These are phyloP conservation scores for Ceratosolen fusciceps DNA, from an alignment of 1,140 invertebrate genomes.

Conservation along the genomic window DNA sequence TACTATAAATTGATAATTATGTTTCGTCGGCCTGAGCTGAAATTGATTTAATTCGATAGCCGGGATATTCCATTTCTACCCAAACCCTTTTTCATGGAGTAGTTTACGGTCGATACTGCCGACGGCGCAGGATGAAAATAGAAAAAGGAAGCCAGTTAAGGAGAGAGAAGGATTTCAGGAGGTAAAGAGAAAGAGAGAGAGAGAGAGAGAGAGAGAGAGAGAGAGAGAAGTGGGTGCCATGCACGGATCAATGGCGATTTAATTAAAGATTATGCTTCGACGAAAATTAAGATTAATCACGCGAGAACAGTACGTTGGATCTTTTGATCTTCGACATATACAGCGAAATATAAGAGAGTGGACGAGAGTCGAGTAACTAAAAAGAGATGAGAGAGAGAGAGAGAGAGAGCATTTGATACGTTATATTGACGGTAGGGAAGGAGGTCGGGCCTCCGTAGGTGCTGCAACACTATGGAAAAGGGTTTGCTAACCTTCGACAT, in stretches of 20 bases:
- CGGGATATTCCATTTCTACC: neutral
- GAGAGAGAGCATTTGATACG: too few relatives aligned
- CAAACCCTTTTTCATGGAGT: conserved; percentile 9
- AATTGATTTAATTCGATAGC: conserved; percentile 59
- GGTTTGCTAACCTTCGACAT: conserved; percentile 7
- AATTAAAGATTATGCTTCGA: conserved; percentile 67
- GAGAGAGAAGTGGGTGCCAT: conserved; percentile 12
- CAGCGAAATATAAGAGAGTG: neutral
- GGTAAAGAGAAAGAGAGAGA: conserved; percentile 8
- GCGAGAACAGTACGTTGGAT: conserved; percentile 35
- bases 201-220: neutral
- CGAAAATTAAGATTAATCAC: conserved; percentile 68
- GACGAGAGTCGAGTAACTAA: neutral
- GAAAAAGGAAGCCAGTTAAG: neutral
- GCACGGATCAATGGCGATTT: conserved; percentile 66
- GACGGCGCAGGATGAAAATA: neutral
- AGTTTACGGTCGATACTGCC: neutral
- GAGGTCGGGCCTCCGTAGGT: neutral
- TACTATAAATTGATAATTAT: conserved; percentile 65
- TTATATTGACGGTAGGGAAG: neutral
- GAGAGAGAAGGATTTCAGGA: too few relatives aligned
- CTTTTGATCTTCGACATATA: neutral
- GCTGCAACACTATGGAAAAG: neutral
- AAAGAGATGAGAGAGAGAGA: neutral
- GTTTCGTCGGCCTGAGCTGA: conserved; percentile 42